Evolutionary conservation across 2,113 vertebrate genomes (phyloP), one percentile per base, ranked within the genome.

Genomic region (Psephotus haematonotus): DNA sequence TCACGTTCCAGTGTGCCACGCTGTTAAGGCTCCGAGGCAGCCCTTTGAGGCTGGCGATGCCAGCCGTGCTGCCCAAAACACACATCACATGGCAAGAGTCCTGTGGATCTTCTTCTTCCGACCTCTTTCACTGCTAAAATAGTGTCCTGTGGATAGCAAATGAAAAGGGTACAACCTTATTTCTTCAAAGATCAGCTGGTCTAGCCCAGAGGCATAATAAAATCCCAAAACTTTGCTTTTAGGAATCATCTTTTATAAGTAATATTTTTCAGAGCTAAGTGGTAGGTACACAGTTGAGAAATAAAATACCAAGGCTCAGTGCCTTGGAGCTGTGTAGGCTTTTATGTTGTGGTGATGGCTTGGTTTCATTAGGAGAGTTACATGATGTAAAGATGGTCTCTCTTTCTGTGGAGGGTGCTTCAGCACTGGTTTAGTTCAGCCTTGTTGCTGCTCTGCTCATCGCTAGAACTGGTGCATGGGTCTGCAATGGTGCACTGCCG

Each of bases 121-220:
- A 99, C 99, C 98, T 98, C 65, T 78, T 96, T 95, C 64, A 53
- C 97, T 57, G 28, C 96, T 99, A 98, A 99, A 99, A 98, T 99
- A 99, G 97, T 97, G 98, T 98, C 98, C 98, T 97, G 98, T 97
- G 98, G 98, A 98, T 98, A 98, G 97, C 98, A 98, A 98, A 99
- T 98, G 99, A 99, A 99, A 99, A 99, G 99, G 98, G 98, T 99
- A 98, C 98, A 98, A 98, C 98, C 98, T 99, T 98, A 98, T 99
- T 99, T 99, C 98, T 99, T 99, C 98, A 96, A 98, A 98, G 99
- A 99, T 99, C 98, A 95, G 97, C 98, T 94, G 92, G 79, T 97
- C 98, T 98, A 98, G 98, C 99, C 98, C 99, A 98, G 98, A 99
- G 98, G 98, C 88, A n/a, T 99, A 98, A 99, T 99, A 99, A 99